Base-by-base conservation (phyloP, 2,797 vertebrate species). In the Fistularia commersonii region DNA sequence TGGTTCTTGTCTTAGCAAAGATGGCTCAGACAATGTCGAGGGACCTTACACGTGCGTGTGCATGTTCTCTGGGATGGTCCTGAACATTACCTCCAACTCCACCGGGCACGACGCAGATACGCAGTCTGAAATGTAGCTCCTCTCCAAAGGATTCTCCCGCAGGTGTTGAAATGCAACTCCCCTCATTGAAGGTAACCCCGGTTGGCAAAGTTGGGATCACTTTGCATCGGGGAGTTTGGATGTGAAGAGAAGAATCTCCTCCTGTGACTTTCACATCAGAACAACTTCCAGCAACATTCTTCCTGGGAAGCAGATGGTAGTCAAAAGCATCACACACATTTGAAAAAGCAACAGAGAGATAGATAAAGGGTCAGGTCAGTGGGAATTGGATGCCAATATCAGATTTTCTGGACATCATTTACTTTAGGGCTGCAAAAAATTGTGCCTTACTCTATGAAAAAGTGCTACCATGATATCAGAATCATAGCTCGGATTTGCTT, bases 121-220 rank as follows among this genome's bases (percentile, higher is more conserved):
- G 88, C 62, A 97, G 37, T 12, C 91, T 82, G 82, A 96, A 83
- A 56, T 96, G 93, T 39, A 94, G 77, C 15, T 93, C 94, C 1
- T 93, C 90, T 3, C 69, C 88, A 3, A 54, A 6, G 7, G 64
- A 32, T 6, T 79, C 76, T 3, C 91, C 65, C 0, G 71, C 81
- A 9, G 71, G 72, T 3, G 93, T 87, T 2, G 87, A 89, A 1
- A 88, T 51, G 62, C 91, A 91, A 6, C 93, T 93, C 2, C 88
- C 81, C 48, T 87, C 89, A 15, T 74, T 73, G 11, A 93, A 87
- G 47, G 80, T 82, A 85, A 98, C 88, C 76, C 81, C 94, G 79
- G 83, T 60, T 38, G 93, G 93, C 42, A 97, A 67, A 33, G 8
- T n/a, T 44, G 92, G 39, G 43, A 57, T 76, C 10, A 78, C 69